Conservation (phyloP, 2,113 vertebrate genomes). For the Phylloscopus trochilus region DNA sequence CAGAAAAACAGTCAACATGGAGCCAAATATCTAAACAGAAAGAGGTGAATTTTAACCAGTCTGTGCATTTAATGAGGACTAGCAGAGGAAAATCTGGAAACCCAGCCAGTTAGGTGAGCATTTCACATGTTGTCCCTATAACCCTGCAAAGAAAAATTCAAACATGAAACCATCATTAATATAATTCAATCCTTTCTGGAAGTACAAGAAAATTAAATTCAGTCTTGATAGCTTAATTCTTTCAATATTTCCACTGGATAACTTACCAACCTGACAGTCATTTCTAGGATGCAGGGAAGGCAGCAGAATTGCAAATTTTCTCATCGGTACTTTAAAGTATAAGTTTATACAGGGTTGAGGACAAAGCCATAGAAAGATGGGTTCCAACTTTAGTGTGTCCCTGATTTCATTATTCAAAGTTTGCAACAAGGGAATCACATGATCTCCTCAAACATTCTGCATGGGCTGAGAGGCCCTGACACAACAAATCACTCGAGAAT, state of each 20-base stretch:
- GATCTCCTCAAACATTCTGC: background rate
- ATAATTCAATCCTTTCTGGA: background rate
- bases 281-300: background rate
- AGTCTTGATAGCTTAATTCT: background rate
- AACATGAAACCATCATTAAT: background rate
- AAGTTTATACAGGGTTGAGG: background rate
- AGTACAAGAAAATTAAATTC: slow-evolving; percentile 17
- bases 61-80: background rate
- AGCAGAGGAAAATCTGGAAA: background rate
- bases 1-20: background rate
- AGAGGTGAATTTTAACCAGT: background rate
- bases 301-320: background rate
- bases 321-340: background rate
- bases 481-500: background rate
- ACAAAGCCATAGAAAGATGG: background rate
- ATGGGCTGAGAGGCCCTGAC: background rate
- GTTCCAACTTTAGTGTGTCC: background rate
- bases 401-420: background rate
- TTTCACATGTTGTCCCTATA: background rate
- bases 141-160: background rate
- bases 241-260: background rate
- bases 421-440: background rate
- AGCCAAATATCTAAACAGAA: background rate
- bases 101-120: background rate
- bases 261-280: background rate